These are phyloP conservation scores for Anthonomus grandis DNA, from an alignment of 1,140 invertebrate species.

Conservation along the genomic window DNA sequence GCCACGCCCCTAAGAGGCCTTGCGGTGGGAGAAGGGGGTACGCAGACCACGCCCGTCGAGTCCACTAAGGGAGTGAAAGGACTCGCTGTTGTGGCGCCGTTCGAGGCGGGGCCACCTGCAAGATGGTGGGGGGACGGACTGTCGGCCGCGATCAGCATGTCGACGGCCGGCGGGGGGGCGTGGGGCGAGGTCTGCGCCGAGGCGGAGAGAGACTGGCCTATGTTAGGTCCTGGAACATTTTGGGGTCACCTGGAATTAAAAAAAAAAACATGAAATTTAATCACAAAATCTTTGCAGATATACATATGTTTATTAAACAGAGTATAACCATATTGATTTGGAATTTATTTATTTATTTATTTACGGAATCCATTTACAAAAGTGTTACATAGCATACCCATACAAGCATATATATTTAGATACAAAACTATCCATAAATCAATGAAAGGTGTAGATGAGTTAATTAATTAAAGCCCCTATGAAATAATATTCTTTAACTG, in stretches of 20 bases:
- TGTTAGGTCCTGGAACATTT: constrained; percentile 47
- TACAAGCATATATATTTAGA: too few relatives aligned
- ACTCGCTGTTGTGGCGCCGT: constrained; percentile 34
- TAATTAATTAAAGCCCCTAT: too few relatives aligned
- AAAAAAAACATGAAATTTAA: too few relatives aligned
- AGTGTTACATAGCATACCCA: too few relatives aligned
- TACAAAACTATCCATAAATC: too few relatives aligned
- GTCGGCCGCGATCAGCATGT: constrained; percentile 29
- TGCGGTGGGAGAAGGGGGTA: constrained; percentile 50
- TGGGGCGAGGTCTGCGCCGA: constrained; percentile 33
- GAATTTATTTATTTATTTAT: too few relatives aligned
- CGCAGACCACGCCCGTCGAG: constrained; percentile 36
- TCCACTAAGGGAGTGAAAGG: constrained; percentile 39
- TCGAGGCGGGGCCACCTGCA: constrained; percentile 27
- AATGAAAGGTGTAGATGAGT: too few relatives aligned
- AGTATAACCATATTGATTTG: too few relatives aligned
- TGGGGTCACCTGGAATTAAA: constrained; percentile 33
- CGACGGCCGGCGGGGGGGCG: constrained; percentile 25
- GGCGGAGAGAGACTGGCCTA: constrained; percentile 37
- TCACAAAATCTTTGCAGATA: too few relatives aligned
- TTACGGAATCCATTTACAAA: too few relatives aligned
- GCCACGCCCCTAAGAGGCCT: constrained; percentile 72
- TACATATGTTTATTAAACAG: too few relatives aligned
- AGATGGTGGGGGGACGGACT: constrained; percentile 28
- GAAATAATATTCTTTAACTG: too few relatives aligned